Evolutionary conservation across 2,113 vertebrate species (phyloP), one percentile per base, ranked within the genome.

Genomic region (Passer montanus): DNA sequence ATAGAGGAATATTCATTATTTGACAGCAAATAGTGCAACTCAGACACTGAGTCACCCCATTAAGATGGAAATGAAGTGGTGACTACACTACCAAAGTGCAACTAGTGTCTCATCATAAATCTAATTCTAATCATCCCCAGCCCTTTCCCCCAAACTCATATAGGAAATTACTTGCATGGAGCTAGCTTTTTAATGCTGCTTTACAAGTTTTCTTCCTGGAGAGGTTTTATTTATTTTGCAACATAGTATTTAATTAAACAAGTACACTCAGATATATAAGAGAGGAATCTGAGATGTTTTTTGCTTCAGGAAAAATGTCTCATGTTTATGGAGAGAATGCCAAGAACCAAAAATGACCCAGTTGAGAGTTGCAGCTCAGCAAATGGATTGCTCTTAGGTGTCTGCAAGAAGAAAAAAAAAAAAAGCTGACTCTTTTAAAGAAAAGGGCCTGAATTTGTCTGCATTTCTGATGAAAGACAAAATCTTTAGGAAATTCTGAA

Each of bases 1-100:
- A 79, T 62, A 83, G 5, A 87, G 15, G 10, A 33, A 62, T 86
- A 94, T 89, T 76, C 50, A 94, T 95, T 95, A 94, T 94, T 96
- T 89, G 94, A 12, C 31, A 94, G 55, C 75, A 93, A 94, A 92
- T 52, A 93, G 53, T 52, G 26, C 56, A 92, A 55, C 31, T 23
- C 81, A 93, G 92, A 94, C 78, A 64, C 1, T 52, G 70, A 94
- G 47, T 92, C 89, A 93, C 63, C 74, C 81, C 76, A 86, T 64
- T 89, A 91, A 5, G 44, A 63, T 73, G 43, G 43, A 59, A 47
- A 77, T 58, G 60, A 93, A 74, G 28, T 47, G 72, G 56, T 28
- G 35, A 86, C 43, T 78, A 27, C 13, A 59, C 30, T 33, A 93
- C 22, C 21, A 56, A 92, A 89, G 30, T 78, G 44, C 22, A 75